phyloP scores from a whole-genome alignment of 1,140 invertebrate genomes.

The Ridgeia piscesae region DNA sequence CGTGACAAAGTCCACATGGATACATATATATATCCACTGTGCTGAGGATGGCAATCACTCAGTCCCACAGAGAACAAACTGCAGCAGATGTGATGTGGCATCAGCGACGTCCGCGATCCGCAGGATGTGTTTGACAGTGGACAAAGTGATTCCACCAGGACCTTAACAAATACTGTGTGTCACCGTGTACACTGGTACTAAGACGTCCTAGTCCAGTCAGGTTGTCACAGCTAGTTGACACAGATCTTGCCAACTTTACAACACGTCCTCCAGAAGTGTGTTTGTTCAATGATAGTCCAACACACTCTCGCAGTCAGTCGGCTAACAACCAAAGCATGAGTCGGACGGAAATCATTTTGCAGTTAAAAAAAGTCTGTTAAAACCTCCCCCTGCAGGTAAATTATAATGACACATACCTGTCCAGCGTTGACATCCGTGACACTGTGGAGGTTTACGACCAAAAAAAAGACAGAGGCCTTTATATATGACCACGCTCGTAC shows the following conservation, averaged over 20 bases:
- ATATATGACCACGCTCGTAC: too few species aligned
- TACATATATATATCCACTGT: neutral
- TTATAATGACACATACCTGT: neutral
- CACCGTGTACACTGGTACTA: neutral
- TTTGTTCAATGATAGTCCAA: neutral
- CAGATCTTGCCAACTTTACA: neutral
- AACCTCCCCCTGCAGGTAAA: neutral
- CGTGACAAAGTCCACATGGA: neutral
- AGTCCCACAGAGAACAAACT: neutral
- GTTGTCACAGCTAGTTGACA: neutral
- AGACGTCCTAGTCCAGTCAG: neutral
- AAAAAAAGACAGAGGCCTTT: too few species aligned
- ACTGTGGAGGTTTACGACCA: neutral
- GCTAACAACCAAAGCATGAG: neutral
- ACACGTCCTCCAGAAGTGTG: neutral
- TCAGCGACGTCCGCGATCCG: neutral
- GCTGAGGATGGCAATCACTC: neutral
- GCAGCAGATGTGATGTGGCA: neutral
- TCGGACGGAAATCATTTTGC: neutral
- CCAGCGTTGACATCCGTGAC: neutral
- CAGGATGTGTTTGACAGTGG: neutral
- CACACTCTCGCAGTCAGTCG: neutral
- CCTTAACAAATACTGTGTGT: neutral
- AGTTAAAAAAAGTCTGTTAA: neutral
- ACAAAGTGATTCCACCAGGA: neutral